Evolutionary conservation across 1,140 invertebrate species (phyloP).

Genomic region (Babylonia areolata): DNA sequence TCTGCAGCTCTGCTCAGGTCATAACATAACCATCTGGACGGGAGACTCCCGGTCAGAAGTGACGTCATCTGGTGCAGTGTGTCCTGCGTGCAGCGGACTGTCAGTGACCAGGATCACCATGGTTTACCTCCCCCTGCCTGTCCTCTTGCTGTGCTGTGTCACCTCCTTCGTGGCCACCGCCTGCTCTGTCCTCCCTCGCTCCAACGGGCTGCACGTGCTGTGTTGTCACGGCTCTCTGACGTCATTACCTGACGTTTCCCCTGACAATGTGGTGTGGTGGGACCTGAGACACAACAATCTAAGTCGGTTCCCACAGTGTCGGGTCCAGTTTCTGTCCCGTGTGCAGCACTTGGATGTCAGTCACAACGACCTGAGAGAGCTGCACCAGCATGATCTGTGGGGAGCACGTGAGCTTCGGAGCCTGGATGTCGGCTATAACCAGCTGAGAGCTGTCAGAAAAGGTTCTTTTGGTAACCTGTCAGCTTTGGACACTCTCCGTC

Average conservation of each 20-base stretch:
- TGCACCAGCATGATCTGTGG: background rate
- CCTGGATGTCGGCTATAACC: conserved; percentile 2
- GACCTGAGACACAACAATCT: background rate
- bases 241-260: background rate
- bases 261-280: background rate
- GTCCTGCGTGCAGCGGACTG: no score
- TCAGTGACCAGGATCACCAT: background rate
- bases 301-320: background rate
- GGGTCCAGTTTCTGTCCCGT: background rate
- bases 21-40: no score
- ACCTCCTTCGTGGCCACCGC: background rate
- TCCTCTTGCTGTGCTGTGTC: background rate
- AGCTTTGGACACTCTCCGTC: background rate
- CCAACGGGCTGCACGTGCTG: background rate
- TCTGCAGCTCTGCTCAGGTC: no score
- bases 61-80: no score
- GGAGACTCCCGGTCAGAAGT: no score
- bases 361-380: background rate
- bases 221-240: background rate
- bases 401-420: background rate
- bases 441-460: background rate
- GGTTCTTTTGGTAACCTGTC: background rate
- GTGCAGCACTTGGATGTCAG: conserved; percentile 8
- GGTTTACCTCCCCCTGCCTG: background rate
- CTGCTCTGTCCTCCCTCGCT: background rate